phyloP scores from a whole-genome alignment of 2,797 vertebrate species.

The Perodicticus potto region DNA sequence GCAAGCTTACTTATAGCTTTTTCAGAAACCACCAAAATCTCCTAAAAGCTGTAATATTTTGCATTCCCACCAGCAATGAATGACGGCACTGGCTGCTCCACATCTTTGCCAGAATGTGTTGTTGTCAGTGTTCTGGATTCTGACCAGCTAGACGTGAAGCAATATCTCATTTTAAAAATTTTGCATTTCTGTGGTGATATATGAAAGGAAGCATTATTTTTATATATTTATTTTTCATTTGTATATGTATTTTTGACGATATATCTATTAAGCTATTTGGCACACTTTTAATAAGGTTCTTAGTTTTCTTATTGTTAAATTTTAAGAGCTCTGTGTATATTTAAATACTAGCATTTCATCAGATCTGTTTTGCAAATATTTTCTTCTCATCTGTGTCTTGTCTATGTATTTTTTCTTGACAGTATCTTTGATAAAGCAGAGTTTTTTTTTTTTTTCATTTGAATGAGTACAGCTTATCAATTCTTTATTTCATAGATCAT shows the following conservation, averaged over 20 bases:
- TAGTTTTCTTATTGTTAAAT: neutral
- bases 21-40: neutral
- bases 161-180: neutral
- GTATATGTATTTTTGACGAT: neutral
- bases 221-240: neutral
- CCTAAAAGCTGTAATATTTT: neutral
- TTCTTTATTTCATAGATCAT: neutral
- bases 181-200: neutral
- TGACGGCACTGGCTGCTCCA: neutral
- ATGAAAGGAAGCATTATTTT: neutral
- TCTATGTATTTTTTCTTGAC: neutral
- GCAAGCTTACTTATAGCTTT: neutral
- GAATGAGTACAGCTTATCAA: neutral
- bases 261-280: neutral
- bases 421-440: neutral
- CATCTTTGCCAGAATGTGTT: neutral
- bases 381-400: neutral
- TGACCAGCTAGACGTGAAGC: neutral
- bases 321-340: neutral
- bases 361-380: neutral
- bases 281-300: neutral
- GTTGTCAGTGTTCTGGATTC: neutral
- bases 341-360: neutral
- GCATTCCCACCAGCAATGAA: neutral
- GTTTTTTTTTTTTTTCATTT: neutral